A percentile compares a stretch with the other conserved stretches of the same genome.
Conservation (phyloP, 2,888 invertebrate species). For the Drosophila neoperkinsi region DNA sequence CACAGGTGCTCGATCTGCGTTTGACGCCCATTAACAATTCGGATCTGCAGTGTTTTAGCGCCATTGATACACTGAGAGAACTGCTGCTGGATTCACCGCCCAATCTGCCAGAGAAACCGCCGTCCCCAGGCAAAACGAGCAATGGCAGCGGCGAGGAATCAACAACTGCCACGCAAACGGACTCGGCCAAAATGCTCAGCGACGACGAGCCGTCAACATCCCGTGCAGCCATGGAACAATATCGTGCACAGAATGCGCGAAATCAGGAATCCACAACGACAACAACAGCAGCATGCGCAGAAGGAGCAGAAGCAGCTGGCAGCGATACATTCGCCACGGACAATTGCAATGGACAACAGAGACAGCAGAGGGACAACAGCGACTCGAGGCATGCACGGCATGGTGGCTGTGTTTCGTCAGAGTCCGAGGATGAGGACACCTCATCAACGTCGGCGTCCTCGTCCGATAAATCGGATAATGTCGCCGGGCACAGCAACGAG, state of each 20-base stretch:
- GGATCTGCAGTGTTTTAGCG: conserved; percentile 87
- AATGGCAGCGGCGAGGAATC: conserved; percentile 47
- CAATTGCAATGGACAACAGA: conserved; percentile 51
- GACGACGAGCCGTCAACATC: conserved; percentile 70
- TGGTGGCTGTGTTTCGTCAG: conserved; percentile 32
- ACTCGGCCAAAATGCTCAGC: conserved; percentile 46
- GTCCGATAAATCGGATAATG: conserved; percentile 58
- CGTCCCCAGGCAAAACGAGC: conserved; percentile 26
- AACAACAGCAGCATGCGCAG: conserved; percentile 21
- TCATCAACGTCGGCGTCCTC: conserved; percentile 62
- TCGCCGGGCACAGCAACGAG: conserved; percentile 26
- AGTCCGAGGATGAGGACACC: conserved; percentile 64
- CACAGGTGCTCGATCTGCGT: conserved; percentile 86
- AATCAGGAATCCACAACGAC: conserved; percentile 17
- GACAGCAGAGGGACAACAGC: conserved; percentile 8
- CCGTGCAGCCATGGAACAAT: conserved; percentile 65
- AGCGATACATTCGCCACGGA: conserved; percentile 32
- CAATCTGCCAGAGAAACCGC: conserved; percentile 31
- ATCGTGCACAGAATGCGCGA: conserved; percentile 54
- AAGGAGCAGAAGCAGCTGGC: conserved; percentile 20
- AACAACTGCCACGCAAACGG: conserved; percentile 10
- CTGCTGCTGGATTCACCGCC: conserved; percentile 85
- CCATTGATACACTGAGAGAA: conserved; percentile 86
- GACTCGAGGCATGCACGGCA: conserved; percentile 10
- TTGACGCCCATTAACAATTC: conserved; percentile 87